phyloP scores from a whole-genome alignment of 1,140 invertebrate species.

The Platorchestia sp. region DNA sequence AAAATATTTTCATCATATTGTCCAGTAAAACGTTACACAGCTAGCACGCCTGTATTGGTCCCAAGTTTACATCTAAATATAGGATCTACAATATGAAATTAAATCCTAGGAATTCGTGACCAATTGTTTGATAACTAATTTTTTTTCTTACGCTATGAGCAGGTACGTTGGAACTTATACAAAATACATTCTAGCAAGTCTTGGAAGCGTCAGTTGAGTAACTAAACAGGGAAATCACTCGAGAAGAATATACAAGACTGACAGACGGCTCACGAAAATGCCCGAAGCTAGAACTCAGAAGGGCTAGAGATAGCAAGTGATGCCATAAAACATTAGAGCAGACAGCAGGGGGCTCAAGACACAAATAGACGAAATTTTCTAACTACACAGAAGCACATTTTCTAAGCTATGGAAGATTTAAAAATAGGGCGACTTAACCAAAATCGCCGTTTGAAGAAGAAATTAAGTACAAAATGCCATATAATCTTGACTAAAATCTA shows the following conservation, averaged over 20 bases:
- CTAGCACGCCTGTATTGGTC: not conserved
- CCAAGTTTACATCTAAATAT: not conserved
- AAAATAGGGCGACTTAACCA: not conserved
- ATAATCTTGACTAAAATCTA: not conserved
- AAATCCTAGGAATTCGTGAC: constrained; percentile 4
- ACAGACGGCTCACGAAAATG: not conserved
- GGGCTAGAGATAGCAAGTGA: not conserved
- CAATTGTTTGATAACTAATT: constrained; percentile 25
- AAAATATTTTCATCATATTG: not conserved
- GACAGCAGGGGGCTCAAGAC: not conserved
- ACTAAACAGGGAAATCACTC: not conserved
- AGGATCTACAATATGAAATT: not conserved
- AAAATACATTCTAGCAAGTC: not conserved
- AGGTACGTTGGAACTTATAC: constrained; percentile 31
- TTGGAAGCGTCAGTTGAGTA: not conserved
- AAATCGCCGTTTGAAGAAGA: not conserved
- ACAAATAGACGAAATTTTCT: not conserved
- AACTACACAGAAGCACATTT: not conserved
- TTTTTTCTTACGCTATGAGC: constrained; percentile 25
- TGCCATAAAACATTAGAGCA: too few relatives aligned
- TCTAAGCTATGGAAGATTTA: not conserved
- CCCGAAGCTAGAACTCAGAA: not conserved
- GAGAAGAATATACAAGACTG: not conserved
- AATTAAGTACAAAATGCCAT: not conserved
- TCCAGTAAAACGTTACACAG: not conserved